phyloP scores from a whole-genome alignment of 2,888 invertebrate species.

The Scelioninae gen. 1 region DNA sequence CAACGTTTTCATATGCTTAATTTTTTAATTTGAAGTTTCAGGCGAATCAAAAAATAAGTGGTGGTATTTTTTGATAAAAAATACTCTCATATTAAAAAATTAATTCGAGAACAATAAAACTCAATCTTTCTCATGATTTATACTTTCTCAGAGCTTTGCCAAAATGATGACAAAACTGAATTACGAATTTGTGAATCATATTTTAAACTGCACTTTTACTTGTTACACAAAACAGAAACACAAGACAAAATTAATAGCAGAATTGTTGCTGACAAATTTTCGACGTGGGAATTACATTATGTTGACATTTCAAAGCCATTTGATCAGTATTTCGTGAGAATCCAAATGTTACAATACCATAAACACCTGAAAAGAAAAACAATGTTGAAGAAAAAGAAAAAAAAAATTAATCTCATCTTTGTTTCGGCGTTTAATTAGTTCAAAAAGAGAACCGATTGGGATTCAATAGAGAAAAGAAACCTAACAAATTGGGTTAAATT shows the following conservation, averaged over 20 bases:
- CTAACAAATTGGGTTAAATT: not conserved
- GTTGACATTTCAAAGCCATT: constrained; percentile 13
- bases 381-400: no score
- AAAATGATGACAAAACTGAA: not conserved
- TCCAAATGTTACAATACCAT: no score
- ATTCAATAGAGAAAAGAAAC: not conserved
- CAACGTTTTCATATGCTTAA: not conserved
- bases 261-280: constrained; percentile 19
- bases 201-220: no score
- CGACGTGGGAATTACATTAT: constrained; percentile 21
- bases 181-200: not conserved
- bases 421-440: not conserved
- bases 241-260: not conserved
- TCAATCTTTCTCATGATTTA: not conserved
- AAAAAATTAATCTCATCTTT: not conserved
- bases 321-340: constrained; percentile 15
- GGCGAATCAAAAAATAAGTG: constrained; percentile 9
- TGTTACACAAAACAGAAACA: not conserved
- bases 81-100: not conserved
- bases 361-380: not conserved
- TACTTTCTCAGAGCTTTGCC: not conserved
- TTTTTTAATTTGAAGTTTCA: not conserved
- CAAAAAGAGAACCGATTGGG: not conserved
- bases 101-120: not conserved
- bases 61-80: constrained; percentile 15